These are phyloP conservation scores for Sebastes taczanowskii DNA, from an alignment of 2,797 vertebrate genomes.

Conservation along the genomic window DNA sequence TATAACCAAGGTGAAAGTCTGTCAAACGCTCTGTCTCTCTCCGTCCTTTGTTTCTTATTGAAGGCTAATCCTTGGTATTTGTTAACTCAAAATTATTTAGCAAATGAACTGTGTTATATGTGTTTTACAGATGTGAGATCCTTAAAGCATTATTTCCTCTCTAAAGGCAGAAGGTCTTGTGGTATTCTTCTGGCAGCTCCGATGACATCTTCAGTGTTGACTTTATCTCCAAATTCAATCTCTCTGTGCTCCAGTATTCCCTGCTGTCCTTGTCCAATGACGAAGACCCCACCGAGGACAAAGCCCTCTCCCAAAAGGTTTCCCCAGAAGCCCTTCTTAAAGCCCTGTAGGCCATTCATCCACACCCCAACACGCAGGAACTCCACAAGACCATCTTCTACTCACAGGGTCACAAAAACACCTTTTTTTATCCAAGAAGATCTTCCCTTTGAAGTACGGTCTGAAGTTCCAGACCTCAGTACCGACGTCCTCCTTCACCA, in stretches of 20 bases:
- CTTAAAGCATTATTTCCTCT: constrained; percentile 29
- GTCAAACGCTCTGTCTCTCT: constrained; percentile 26
- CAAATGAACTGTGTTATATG: neutral
- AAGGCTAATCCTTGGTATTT: constrained; percentile 12
- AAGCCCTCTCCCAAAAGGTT: constrained; percentile 93
- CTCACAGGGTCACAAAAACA: constrained; percentile 81
- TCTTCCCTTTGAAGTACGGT: constrained; percentile 89
- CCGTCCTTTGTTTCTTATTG: constrained; percentile 13
- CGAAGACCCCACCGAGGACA: constrained; percentile 91
- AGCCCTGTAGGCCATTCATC: constrained; percentile 88
- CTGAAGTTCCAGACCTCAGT: constrained; percentile 90
- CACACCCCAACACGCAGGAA: constrained; percentile 87
- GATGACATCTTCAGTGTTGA: constrained; percentile 82
- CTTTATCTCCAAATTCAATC: too few species aligned
- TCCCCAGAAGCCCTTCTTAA: constrained; percentile 86
- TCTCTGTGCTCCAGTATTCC: too few species aligned
- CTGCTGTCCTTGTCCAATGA: too few species aligned
- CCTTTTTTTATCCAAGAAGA: constrained; percentile 92
- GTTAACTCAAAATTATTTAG: constrained; percentile 23
- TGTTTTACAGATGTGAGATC: neutral
- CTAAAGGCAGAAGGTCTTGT: constrained; percentile 33
- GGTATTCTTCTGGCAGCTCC: constrained; percentile 85
- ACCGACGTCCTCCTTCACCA: constrained; percentile 93
- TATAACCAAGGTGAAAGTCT: constrained; percentile 55
- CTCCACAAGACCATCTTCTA: too few species aligned